Percentiles rank a stretch among this genome's conserved stretches.
These are phyloP conservation scores for Colletes gigas DNA, from an alignment of 1,140 invertebrate genomes.

Conservation along the genomic window DNA sequence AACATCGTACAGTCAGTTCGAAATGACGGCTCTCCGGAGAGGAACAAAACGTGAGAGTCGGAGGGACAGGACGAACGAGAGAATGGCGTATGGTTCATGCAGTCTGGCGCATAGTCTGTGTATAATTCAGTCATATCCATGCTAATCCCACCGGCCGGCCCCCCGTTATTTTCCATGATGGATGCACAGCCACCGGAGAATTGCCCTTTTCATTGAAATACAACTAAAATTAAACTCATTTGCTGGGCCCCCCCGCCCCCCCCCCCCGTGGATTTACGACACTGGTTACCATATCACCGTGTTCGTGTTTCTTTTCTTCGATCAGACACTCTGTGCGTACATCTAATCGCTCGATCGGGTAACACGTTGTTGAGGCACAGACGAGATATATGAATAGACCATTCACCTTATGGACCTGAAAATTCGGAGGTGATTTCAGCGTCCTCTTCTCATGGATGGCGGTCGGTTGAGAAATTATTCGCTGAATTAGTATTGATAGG, in stretches of 20 bases:
- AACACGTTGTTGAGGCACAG: too few relatives aligned
- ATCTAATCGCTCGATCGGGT: background rate
- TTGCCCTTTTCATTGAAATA: conserved; percentile 78
- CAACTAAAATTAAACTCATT: conserved; percentile 78
- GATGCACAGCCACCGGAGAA: conserved; percentile 75
- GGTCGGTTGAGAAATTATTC: too few relatives aligned
- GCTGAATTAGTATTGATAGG: too few relatives aligned
- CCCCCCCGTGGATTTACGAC: conserved; percentile 69
- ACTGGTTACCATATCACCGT: background rate
- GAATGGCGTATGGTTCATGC: conserved; percentile 73
- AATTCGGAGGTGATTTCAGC: too few relatives aligned
- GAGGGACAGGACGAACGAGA: conserved; percentile 50
- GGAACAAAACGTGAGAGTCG: conserved; percentile 50
- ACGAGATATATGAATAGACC: too few relatives aligned
- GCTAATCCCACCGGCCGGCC: conserved; percentile 74
- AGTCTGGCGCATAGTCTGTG: conserved; percentile 76
- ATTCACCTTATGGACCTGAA: too few relatives aligned
- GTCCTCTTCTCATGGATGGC: too few relatives aligned
- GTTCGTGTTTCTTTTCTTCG: background rate
- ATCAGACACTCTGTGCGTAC: background rate
- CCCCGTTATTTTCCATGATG: conserved; percentile 75
- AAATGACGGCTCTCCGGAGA: conserved; percentile 69
- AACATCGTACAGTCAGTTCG: conserved; percentile 56
- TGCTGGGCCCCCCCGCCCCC: too few relatives aligned
- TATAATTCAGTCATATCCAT: conserved; percentile 79